Percentiles rank a stretch among this genome's conserved stretches.
phyloP scores from a whole-genome alignment of 2,797 vertebrate genomes.

The Trachops cirrhosus region DNA sequence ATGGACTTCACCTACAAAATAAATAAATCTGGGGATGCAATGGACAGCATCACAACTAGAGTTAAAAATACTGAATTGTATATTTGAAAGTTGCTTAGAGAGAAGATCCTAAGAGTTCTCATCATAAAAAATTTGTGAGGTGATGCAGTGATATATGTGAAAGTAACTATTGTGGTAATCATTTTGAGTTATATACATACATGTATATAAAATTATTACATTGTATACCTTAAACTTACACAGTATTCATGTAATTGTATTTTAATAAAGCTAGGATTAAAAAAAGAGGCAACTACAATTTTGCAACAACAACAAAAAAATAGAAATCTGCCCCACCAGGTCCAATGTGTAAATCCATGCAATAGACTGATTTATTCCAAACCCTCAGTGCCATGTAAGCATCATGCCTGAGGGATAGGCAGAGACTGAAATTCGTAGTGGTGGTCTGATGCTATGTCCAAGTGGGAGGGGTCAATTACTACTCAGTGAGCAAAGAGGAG shows the following conservation, averaged over 20 bases:
- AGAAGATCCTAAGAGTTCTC: neutral
- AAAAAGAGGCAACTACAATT: neutral
- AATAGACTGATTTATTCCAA: neutral
- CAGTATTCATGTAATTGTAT: neutral
- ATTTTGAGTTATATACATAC: neutral
- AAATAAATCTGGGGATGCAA: neutral
- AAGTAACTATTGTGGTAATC: neutral
- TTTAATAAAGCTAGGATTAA: neutral
- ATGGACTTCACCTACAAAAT: neutral
- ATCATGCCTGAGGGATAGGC: rapidly evolving
- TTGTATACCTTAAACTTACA: neutral
- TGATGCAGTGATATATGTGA: neutral
- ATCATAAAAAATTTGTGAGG: neutral
- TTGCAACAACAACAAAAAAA: neutral
- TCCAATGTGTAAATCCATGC: neutral
- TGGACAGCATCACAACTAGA: neutral
- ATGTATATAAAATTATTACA: neutral
- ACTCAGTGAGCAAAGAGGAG: neutral
- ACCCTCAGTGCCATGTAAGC: neutral
- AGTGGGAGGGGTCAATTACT: neutral
- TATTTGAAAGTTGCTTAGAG: neutral
- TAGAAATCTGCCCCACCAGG: neutral
- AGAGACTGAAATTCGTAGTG: neutral
- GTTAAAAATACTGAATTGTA: neutral
- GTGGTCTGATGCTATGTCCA: neutral